A percentile compares a stretch with the other conserved stretches of the same genome.
These are phyloP conservation scores for Trematomus loennbergii DNA, from an alignment of 2,113 vertebrate species.

Conservation along the genomic window DNA sequence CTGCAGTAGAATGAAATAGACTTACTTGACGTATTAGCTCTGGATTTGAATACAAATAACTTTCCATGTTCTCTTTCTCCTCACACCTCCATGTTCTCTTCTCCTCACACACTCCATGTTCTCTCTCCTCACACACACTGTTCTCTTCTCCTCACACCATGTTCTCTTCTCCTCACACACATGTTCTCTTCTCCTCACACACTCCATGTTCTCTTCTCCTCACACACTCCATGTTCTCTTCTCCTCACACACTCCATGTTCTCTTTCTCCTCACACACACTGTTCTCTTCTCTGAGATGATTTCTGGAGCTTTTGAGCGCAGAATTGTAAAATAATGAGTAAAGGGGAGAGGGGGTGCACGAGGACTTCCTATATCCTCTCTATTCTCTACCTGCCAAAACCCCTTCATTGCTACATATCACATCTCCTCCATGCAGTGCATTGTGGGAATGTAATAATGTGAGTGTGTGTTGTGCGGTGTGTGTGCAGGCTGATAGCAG, in stretches of 20 bases:
- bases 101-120: no score
- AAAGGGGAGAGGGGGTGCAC: slow-evolving; percentile 9
- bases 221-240: no score
- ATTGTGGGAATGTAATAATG: slow-evolving; percentile 47
- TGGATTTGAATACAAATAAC: slow-evolving; percentile 78
- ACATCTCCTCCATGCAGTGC: slow-evolving; percentile 30
- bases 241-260: slow-evolving; percentile 6
- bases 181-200: slow-evolving; percentile 1
- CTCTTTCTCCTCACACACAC: neutral
- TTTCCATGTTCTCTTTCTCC: slow-evolving; percentile 14
- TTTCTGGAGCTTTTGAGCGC: slow-evolving; percentile 21
- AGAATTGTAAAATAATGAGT: slow-evolving; percentile 49
- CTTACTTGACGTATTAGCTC: slow-evolving; percentile 73
- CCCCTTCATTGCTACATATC: slow-evolving; percentile 13
- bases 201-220: slow-evolving; percentile 21
- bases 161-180: slow-evolving; percentile 27
- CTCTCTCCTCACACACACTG: slow-evolving; percentile 9
- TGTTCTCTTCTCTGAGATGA: slow-evolving; percentile 19
- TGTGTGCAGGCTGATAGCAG: slow-evolving; percentile 59
- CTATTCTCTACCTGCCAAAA: slow-evolving; percentile 11
- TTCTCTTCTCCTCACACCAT: neutral
- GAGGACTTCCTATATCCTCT: slow-evolving; percentile 22
- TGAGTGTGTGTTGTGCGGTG: slow-evolving; percentile 38
- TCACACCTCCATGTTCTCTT: slow-evolving; percentile 20
- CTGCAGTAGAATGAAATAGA: slow-evolving; percentile 68